Percentiles rank a stretch among this genome's conserved stretches.
Evolutionary conservation across 2,888 invertebrate genomes (phyloP).

Genomic region (Ichneumoninae sp.): DNA sequence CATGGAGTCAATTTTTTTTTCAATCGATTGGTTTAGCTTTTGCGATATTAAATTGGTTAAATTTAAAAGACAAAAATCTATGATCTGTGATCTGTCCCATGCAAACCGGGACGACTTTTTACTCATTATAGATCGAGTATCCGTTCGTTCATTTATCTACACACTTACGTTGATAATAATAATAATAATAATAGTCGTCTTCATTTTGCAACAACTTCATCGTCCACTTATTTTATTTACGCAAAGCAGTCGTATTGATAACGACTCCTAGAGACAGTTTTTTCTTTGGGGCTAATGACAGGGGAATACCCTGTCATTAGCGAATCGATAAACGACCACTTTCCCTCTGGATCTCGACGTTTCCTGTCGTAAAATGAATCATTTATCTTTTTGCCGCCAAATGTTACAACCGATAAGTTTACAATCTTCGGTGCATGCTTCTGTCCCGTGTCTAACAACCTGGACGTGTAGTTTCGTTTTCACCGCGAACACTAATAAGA

Average conservation of each 20-base stretch:
- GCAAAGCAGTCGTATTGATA: not conserved
- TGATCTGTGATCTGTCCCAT: not conserved
- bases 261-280: not conserved
- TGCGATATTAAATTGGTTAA: not conserved
- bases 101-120: not conserved
- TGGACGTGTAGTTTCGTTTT: not conserved
- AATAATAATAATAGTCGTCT: not conserved
- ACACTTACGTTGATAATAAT: not conserved
- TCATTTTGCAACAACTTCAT: not conserved
- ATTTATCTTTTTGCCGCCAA: constrained; percentile 1
- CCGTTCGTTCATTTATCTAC: not conserved
- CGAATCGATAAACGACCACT: constrained; percentile 29
- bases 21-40: not conserved
- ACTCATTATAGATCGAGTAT: not conserved
- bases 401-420: not conserved
- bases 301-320: not conserved
- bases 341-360: constrained; percentile 12
- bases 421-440: not conserved
- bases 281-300: not conserved
- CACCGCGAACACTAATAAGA: constrained; percentile 3
- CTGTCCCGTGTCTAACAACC: not conserved
- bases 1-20: too few species aligned
- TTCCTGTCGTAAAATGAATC: not conserved
- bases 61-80: not conserved
- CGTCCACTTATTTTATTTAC: not conserved